Percentiles rank a stretch among this genome's conserved stretches.
These are phyloP conservation scores for Trinectes maculatus DNA, from an alignment of 2,113 vertebrate species.

Conservation along the genomic window DNA sequence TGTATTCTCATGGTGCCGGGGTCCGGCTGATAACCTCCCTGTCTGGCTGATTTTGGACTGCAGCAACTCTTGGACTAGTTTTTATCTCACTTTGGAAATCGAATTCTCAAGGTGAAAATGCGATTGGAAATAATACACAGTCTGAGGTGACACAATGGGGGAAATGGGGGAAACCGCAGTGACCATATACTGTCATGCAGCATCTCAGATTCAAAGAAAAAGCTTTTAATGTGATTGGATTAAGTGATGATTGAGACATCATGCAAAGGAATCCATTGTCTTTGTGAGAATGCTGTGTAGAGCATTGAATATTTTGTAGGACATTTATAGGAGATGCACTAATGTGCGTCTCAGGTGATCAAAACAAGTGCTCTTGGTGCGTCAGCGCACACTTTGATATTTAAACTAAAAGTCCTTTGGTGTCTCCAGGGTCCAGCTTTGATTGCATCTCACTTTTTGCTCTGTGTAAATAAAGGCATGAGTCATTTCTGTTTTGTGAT, in stretches of 20 bases:
- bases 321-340: no score
- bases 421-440: no score
- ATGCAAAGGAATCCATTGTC: no score
- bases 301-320: no score
- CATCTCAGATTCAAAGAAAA: not conserved
- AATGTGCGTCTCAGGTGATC: not conserved
- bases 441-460: no score
- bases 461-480: no score
- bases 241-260: no score
- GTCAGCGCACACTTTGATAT: no score
- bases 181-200: conserved; percentile 15
- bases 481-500: no score
- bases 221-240: no score
- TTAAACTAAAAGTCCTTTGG: no score
- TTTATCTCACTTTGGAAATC: conserved; percentile 62
- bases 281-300: conserved; percentile 1
- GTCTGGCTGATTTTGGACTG: conserved; percentile 63
- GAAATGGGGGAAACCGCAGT: conserved; percentile 22
- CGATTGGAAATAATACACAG: conserved; percentile 31
- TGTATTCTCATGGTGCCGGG: conserved; percentile 66
- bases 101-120: conserved; percentile 56
- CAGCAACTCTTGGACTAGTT: conserved; percentile 41
- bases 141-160: conserved; percentile 19
- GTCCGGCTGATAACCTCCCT: conserved; percentile 69
- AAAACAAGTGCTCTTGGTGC: no score